These are phyloP conservation scores for Caracal caracal DNA, from an alignment of 2,113 vertebrate genomes.

Conservation along the genomic window DNA sequence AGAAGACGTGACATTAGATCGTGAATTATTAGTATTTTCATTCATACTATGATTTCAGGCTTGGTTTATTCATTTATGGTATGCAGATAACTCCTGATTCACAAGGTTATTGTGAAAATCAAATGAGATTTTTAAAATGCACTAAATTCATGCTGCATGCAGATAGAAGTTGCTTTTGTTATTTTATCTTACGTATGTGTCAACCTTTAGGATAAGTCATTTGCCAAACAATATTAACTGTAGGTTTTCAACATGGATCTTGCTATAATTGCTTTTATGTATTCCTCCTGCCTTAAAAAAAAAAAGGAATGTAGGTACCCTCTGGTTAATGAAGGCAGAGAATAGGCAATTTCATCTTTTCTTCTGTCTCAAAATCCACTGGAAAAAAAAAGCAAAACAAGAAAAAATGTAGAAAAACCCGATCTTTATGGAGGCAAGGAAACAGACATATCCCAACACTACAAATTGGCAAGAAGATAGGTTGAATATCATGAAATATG, in stretches of 20 bases:
- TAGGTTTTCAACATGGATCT: slow-evolving; percentile 42
- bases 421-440: not conserved
- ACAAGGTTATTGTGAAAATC: slow-evolving; percentile 53
- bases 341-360: not conserved
- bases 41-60: slow-evolving; percentile 38
- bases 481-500: not conserved
- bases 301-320: not conserved
- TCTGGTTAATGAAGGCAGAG: slow-evolving; percentile 13
- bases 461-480: not conserved
- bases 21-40: slow-evolving; percentile 65
- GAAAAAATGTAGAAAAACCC: not conserved
- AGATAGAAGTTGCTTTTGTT: slow-evolving; percentile 24
- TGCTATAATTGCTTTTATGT: slow-evolving; percentile 47
- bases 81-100: slow-evolving; percentile 57
- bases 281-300: slow-evolving; percentile 17
- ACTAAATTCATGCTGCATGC: slow-evolving; percentile 4
- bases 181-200: not conserved
- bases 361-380: not conserved
- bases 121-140: slow-evolving; percentile 31
- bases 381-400: not conserved
- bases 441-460: not conserved
- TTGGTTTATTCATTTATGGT: slow-evolving; percentile 48
- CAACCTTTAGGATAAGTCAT: slow-evolving; percentile 38
- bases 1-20: slow-evolving; percentile 50
- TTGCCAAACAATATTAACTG: slow-evolving; percentile 15